A percentile compares a stretch with the other conserved stretches of the same genome.
Evolutionary conservation across 2,888 invertebrate genomes (phyloP).

Genomic region (Acanthacorydalis orientalis): DNA sequence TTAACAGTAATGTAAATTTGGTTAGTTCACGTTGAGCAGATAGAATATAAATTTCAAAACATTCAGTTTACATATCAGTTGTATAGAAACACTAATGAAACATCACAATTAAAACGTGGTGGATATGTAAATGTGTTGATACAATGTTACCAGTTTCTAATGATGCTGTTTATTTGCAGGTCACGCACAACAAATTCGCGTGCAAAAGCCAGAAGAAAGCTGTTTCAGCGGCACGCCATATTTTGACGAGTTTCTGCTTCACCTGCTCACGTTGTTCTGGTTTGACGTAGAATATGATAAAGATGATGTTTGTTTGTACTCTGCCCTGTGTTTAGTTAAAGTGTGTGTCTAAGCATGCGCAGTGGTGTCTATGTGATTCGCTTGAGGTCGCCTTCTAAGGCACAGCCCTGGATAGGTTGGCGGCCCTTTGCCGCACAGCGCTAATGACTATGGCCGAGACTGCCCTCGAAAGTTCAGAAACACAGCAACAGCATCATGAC

Average conservation of each 20-base stretch:
- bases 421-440: slow-evolving; percentile 36
- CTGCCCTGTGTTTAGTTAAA: not conserved
- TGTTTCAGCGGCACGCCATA: not conserved
- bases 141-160: not conserved
- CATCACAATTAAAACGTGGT: too few species aligned
- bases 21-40: too few species aligned
- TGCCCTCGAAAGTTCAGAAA: slow-evolving; percentile 37
- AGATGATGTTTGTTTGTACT: not conserved
- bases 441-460: slow-evolving; percentile 61
- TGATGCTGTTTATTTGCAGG: slow-evolving; percentile 6
- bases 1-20: too few species aligned
- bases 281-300: not conserved
- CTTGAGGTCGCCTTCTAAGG: not conserved
- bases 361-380: not conserved
- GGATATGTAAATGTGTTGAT: too few species aligned
- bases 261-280: not conserved
- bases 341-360: not conserved
- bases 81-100: too few species aligned
- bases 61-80: too few species aligned
- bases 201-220: not conserved
- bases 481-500: slow-evolving; percentile 22
- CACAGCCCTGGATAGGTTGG: slow-evolving; percentile 23
- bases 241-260: not conserved
- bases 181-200: not conserved
- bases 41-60: too few species aligned